Percentiles rank a stretch among this genome's conserved stretches.
Evolutionary conservation across 1,140 invertebrate species (phyloP).

Genomic region (Diprion similis): DNA sequence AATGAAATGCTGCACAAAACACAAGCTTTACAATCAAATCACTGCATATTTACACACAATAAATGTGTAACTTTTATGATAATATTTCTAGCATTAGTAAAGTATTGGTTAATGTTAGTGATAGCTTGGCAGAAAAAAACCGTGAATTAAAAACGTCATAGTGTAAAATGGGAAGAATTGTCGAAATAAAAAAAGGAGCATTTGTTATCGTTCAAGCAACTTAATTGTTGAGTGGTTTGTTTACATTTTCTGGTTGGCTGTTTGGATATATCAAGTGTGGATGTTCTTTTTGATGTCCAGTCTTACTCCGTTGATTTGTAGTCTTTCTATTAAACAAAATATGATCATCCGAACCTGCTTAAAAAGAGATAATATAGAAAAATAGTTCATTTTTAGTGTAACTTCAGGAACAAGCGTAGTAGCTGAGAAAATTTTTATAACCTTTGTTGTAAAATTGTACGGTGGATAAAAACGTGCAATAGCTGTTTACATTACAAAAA

Average conservation of each 20-base stretch:
- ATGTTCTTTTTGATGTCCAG: not conserved
- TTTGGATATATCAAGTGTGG: not conserved
- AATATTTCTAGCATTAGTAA: no score
- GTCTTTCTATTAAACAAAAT: not conserved
- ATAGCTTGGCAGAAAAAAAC: not conserved
- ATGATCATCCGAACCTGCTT: slow-evolving; percentile 5
- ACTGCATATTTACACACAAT: no score
- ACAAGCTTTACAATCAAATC: no score
- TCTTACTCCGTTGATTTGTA: not conserved
- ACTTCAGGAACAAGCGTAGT: no score
- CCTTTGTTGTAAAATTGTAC: no score
- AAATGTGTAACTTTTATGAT: no score
- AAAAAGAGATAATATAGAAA: not conserved
- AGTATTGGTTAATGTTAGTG: not conserved
- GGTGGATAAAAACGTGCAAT: no score
- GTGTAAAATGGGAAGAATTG: not conserved
- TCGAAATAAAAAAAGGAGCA: no score
- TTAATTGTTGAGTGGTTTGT: not conserved
- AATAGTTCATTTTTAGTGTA: no score
- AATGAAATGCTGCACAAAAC: no score
- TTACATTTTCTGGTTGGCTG: not conserved
- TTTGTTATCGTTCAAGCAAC: not conserved
- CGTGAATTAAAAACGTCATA: not conserved
- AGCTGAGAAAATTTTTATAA: no score
- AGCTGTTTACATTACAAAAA: no score